These are phyloP conservation scores for Drosophila insularis DNA, from an alignment of 1,140 invertebrate species.

Conservation along the genomic window DNA sequence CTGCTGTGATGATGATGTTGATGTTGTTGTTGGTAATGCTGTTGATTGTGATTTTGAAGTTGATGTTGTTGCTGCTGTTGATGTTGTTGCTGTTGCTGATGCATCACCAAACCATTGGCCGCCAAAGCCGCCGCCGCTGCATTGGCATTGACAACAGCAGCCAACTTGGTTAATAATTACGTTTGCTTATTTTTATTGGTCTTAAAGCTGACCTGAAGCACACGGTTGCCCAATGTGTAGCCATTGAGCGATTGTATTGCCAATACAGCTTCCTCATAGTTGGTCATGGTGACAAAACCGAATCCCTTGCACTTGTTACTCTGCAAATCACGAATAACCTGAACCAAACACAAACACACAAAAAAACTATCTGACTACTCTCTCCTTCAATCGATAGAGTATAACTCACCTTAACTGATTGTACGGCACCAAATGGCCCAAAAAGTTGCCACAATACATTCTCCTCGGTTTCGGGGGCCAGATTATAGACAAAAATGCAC, in stretches of 20 bases:
- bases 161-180: slow-evolving; percentile 85
- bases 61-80: slow-evolving; percentile 40
- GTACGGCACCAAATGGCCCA: slow-evolving; percentile 99
- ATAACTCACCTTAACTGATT: slow-evolving; percentile 93
- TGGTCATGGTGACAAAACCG: slow-evolving; percentile 99
- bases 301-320: slow-evolving; percentile 99
- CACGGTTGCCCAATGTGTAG: slow-evolving; percentile 97
- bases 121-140: slow-evolving; percentile 73
- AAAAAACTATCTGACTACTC: background rate
- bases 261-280: slow-evolving; percentile 98
- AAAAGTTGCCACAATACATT: slow-evolving; percentile 99
- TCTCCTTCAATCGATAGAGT: background rate
- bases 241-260: slow-evolving; percentile 99
- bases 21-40: slow-evolving; percentile 20
- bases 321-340: slow-evolving; percentile 96
- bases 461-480: slow-evolving; percentile 99
- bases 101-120: slow-evolving; percentile 67
- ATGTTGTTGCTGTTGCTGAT: slow-evolving; percentile 46
- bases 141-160: slow-evolving; percentile 82
- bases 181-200: slow-evolving; percentile 96
- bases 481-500: slow-evolving; percentile 99
- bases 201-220: slow-evolving; percentile 99
- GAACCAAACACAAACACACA: background rate
- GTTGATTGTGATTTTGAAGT: slow-evolving; percentile 39
- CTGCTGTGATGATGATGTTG: slow-evolving; percentile 43